Percentiles rank a stretch among this genome's conserved stretches.
These are phyloP conservation scores for Amphipoea oculea DNA, from an alignment of 2,888 invertebrate genomes.

Conservation along the genomic window DNA sequence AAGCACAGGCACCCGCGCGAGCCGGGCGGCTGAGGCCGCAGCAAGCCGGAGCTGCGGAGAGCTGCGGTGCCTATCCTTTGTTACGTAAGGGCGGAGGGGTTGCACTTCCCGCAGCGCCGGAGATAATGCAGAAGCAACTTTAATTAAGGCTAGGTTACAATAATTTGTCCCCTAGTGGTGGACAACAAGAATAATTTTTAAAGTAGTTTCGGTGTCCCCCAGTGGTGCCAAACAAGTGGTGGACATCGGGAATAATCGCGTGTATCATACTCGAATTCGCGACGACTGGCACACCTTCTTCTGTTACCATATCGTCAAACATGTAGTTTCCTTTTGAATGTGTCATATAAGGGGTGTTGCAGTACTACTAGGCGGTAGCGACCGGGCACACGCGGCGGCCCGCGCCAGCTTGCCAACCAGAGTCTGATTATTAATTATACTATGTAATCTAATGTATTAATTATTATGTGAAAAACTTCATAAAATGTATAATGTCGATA, in stretches of 20 bases:
- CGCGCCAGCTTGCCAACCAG: constrained; percentile 81
- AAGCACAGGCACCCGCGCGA: too few relatives aligned
- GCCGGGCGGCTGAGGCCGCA: too few relatives aligned
- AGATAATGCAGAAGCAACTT: too few relatives aligned
- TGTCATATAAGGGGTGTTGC: constrained; percentile 48
- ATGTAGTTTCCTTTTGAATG: constrained; percentile 32
- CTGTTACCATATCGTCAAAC: constrained; percentile 56
- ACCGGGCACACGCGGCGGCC: background rate
- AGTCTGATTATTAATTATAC: constrained; percentile 81
- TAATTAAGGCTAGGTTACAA: too few relatives aligned
- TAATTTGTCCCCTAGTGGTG: too few relatives aligned
- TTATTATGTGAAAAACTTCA: constrained; percentile 62
- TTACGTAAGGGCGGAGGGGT: too few relatives aligned
- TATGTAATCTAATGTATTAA: constrained; percentile 65
- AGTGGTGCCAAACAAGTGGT: too few relatives aligned
- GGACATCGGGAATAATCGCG: background rate
- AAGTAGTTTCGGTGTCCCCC: too few relatives aligned
- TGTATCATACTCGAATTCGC: background rate
- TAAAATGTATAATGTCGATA: constrained; percentile 75
- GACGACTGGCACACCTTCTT: constrained; percentile 21
- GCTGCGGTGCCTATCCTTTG: too few relatives aligned
- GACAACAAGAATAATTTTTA: too few relatives aligned
- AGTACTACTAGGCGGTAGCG: constrained; percentile 12
- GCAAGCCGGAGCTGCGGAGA: too few relatives aligned
- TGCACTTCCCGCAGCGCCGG: too few relatives aligned